Percentiles rank a stretch among this genome's conserved stretches.
Conservation (phyloP, 23 tunicate species). For the Trididemnum clinides region DNA sequence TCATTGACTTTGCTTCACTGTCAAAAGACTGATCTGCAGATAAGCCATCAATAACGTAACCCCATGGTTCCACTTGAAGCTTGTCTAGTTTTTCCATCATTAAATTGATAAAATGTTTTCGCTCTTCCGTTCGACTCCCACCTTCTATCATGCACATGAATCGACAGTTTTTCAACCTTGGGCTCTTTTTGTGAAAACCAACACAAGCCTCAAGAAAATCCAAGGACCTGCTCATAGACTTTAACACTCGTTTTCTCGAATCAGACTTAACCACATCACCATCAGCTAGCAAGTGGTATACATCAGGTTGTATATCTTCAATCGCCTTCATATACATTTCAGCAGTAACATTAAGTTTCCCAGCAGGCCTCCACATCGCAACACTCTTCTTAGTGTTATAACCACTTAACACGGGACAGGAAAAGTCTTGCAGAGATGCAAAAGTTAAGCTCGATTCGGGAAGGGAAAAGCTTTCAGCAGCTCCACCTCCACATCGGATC, state of each 20-base stretch:
- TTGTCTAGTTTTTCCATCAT: conserved; percentile 2
- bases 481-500: conserved; percentile 25
- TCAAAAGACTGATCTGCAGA: not conserved
- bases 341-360: conserved; percentile 49
- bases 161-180: not conserved
- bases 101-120: conserved; percentile 18
- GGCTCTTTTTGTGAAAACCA: conserved; percentile 12
- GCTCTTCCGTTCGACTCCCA: conserved; percentile 35
- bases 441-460: conserved; percentile 8
- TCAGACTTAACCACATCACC: conserved; percentile 42
- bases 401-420: not conserved
- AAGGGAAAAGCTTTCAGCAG: conserved; percentile 47
- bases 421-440: conserved; percentile 43
- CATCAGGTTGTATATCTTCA: conserved; percentile 54
- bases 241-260: conserved; percentile 60
- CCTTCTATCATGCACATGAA: conserved; percentile 58
- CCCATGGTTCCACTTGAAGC: conserved; percentile 27
- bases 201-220: conserved; percentile 64
- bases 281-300: conserved; percentile 70
- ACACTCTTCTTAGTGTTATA: conserved; percentile 70
- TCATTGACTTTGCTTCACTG: not conserved
- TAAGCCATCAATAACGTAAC: conserved; percentile 59
- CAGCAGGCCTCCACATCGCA: conserved; percentile 79
- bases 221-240: conserved; percentile 63
- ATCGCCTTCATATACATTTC: conserved; percentile 51